Evolutionary conservation across 92 coral and sea anemone genomes (phyloP), one percentile per base, ranked within the genome.

Genomic region (Bergia sp.): DNA sequence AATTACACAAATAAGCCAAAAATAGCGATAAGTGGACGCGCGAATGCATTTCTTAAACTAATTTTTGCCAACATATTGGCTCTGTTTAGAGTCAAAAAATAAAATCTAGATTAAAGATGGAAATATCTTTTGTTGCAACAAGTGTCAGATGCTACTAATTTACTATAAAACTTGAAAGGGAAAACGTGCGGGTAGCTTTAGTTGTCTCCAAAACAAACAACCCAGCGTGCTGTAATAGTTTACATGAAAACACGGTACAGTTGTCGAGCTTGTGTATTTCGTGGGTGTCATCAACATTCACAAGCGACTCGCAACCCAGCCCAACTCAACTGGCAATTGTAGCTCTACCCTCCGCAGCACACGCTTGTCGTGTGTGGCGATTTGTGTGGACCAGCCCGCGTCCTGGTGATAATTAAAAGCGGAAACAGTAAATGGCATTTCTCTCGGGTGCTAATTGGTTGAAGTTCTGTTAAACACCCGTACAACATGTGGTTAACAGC

Each of bases 361-460:
- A 39, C 50, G 7, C 18, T 6, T 40, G 29, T 38, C 83, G 83
- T 29, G 83, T 79, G 66, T 29, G 65, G 83, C 9, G n/a, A 20
- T 12, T 1, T 49, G 83, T 37, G 65, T 12, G 67, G 83, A 18
- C 7, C 12, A 44, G 2, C 16, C 64, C 65, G 21, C 69, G 79
- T 37, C 39, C 67, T 6, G 11, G 69, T 37, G 83, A 79, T 79
- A 79, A 47, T 79, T 79, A 79, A 37, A 47, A 29, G 42, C 10
- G 65, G 65, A 79, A 79, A 79, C 18, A 49, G 23, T 0, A 36
- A 45, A 78, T 36, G 23, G 45, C 79, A 16, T 23, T 74, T 79
- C 83, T 53, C 9, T n/a, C n/a, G 67, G 67, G 83, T 79, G 83
- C 66, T 79, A 79, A 79, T 79, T 79, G 67, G 50, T 49, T 79